Percentiles rank a stretch among this genome's conserved stretches.
Conservation (phyloP, 2,888 invertebrate species). For the Nebria salina region DNA sequence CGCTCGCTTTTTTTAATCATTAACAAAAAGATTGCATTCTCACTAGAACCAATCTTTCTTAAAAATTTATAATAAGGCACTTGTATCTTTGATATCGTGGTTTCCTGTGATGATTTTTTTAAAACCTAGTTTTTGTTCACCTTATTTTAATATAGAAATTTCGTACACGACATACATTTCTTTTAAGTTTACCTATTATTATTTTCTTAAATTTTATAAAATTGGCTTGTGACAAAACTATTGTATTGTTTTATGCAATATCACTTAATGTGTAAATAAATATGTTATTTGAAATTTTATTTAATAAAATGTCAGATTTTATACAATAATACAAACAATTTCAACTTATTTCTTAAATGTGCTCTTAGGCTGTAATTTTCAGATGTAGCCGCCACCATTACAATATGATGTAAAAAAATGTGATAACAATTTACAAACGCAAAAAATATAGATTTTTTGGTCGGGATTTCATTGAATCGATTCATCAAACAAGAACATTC, state of each 20-base stretch:
- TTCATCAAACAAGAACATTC: background rate
- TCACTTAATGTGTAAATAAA: slow-evolving; percentile 45
- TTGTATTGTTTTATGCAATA: slow-evolving; percentile 42
- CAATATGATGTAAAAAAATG: background rate
- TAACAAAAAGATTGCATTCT: slow-evolving; percentile 30
- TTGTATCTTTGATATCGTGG: slow-evolving; percentile 34
- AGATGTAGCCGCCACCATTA: background rate
- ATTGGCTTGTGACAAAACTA: slow-evolving; percentile 38
- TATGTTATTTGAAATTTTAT: slow-evolving; percentile 45
- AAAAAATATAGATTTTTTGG: background rate
- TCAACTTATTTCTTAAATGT: background rate
- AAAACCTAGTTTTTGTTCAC: background rate
- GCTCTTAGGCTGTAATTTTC: background rate
- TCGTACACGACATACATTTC: slow-evolving; percentile 2
- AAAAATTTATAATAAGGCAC: slow-evolving; percentile 28
- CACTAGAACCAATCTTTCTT: slow-evolving; percentile 23
- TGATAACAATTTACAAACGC: background rate
- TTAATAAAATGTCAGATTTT: slow-evolving; percentile 45
- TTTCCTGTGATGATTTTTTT: slow-evolving; percentile 35
- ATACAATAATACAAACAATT: slow-evolving; percentile 6
- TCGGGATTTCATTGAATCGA: background rate
- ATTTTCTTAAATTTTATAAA: slow-evolving; percentile 19
- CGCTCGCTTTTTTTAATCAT: slow-evolving; percentile 43
- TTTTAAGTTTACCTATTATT: slow-evolving; percentile 13
- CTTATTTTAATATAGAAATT: slow-evolving; percentile 21